phyloP scores from a whole-genome alignment of 2,113 vertebrate species.

The Brevimyrus niger region DNA sequence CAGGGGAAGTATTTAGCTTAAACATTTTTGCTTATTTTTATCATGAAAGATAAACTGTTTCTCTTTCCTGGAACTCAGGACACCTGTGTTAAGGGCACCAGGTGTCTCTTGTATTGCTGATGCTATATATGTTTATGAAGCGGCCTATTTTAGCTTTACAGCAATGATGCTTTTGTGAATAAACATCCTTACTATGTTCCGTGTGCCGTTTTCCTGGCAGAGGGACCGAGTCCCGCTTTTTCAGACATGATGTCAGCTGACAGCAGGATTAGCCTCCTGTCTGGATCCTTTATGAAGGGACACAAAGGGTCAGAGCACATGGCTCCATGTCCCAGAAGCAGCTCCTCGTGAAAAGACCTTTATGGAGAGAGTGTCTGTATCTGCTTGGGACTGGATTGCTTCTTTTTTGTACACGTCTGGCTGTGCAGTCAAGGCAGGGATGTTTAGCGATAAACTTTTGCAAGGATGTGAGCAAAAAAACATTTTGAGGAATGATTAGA shows the following conservation, averaged over 20 bases:
- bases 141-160: background rate
- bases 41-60: background rate
- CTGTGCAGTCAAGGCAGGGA: background rate
- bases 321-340: background rate
- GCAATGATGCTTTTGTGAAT: background rate
- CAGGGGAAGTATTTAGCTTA: background rate
- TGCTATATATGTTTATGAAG: background rate
- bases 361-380: background rate
- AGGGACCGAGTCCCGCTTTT: background rate
- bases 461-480: background rate
- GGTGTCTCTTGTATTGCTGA: background rate
- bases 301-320: background rate
- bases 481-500: background rate
- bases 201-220: background rate
- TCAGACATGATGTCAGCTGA: conserved; percentile 2
- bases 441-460: background rate
- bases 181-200: background rate
- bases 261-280: background rate
- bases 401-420: background rate
- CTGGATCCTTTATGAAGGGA: background rate
- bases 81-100: background rate
- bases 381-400: background rate
- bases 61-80: background rate
- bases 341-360: background rate
- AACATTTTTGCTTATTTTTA: background rate